These are phyloP conservation scores for Eudyptes chrysolophus DNA, from an alignment of 2,113 vertebrate species.

Conservation along the genomic window DNA sequence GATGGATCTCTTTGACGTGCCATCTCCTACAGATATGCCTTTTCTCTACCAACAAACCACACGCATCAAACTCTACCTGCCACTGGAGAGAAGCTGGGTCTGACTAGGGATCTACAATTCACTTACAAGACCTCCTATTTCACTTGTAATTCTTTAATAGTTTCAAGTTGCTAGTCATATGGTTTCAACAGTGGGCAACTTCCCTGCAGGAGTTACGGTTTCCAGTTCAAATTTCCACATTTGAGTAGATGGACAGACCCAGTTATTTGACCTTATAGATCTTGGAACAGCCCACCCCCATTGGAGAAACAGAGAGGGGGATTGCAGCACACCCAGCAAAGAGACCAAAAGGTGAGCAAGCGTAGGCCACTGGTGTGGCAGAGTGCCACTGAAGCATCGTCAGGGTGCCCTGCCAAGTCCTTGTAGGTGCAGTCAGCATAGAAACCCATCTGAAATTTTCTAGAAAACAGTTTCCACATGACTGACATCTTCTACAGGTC, in stretches of 20 bases:
- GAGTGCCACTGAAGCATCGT: background rate
- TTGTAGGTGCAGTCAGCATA: background rate
- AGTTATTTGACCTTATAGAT: background rate
- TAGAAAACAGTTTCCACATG: background rate
- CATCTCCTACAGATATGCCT: background rate
- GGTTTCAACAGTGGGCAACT: background rate
- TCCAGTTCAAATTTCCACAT: background rate
- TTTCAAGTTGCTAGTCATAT: background rate
- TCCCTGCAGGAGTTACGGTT: background rate
- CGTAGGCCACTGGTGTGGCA: background rate
- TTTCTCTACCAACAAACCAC: background rate
- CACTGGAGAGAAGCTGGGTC: background rate
- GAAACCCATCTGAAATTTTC: background rate
- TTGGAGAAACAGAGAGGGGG: background rate
- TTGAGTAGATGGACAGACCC: background rate
- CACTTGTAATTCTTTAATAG: background rate
- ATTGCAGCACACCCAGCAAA: background rate
- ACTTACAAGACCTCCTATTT: background rate
- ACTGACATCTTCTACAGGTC: background rate
- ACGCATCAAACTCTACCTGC: background rate
- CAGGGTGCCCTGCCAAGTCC: background rate
- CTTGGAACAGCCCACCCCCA: background rate
- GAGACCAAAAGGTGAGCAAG: background rate
- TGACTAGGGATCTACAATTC: background rate
- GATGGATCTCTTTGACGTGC: background rate